A percentile compares a stretch with the other conserved stretches of the same genome.
These are phyloP conservation scores for Kryptolebias marmoratus DNA, from an alignment of 2,113 vertebrate species.

Conservation along the genomic window DNA sequence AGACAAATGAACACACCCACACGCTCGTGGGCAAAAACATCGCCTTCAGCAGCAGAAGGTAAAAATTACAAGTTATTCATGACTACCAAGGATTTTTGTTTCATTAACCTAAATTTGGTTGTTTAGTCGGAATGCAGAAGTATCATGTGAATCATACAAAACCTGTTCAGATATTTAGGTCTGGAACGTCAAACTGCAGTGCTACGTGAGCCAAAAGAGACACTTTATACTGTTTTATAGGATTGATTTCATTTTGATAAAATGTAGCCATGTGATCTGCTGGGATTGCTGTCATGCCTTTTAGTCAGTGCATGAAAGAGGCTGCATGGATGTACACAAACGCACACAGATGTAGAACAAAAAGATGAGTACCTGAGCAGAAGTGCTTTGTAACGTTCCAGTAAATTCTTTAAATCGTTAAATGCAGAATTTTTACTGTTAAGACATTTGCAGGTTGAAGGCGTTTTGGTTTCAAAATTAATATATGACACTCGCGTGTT, in stretches of 20 bases:
- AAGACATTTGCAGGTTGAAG: not conserved
- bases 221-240: not conserved
- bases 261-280: not conserved
- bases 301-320: not conserved
- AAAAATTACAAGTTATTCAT: no score
- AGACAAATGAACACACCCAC: no score
- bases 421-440: not conserved
- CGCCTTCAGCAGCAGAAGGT: no score
- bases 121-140: not conserved
- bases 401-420: not conserved
- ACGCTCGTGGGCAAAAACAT: no score
- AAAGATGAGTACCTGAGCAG: not conserved
- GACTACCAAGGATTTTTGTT: no score
- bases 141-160: not conserved
- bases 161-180: not conserved
- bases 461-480: not conserved
- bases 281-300: not conserved
- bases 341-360: constrained; percentile 3
- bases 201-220: not conserved
- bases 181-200: not conserved
- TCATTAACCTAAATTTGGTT: not conserved
- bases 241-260: not conserved
- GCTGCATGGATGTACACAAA: not conserved
- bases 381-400: not conserved
- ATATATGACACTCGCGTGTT: not conserved